phyloP scores from a whole-genome alignment of 2,113 vertebrate species.

The Eulemur macaco region DNA sequence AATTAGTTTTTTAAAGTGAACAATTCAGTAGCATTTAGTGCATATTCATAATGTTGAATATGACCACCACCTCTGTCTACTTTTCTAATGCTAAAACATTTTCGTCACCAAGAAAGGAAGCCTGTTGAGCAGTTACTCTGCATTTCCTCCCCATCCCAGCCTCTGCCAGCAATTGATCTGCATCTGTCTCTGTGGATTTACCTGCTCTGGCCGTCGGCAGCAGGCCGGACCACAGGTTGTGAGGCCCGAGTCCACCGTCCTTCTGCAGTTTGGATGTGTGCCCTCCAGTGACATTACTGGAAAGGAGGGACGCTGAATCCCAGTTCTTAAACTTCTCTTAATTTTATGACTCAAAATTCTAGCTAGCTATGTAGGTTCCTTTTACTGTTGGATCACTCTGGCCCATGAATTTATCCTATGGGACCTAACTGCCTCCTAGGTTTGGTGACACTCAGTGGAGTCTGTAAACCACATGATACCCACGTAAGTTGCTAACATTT shows the following conservation, averaged over 20 bases:
- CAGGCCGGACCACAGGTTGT: fast-evolving
- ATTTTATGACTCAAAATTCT: neutral
- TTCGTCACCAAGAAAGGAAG: neutral
- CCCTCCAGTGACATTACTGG: neutral
- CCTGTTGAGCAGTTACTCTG: too few relatives aligned
- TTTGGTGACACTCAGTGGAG: neutral
- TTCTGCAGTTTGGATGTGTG: neutral
- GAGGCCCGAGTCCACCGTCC: neutral
- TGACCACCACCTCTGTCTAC: neutral
- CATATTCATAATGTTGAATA: too few relatives aligned
- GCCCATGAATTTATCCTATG: neutral
- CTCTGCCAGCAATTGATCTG: neutral
- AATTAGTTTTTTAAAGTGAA: neutral
- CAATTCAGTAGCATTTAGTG: neutral
- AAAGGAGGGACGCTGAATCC: neutral
- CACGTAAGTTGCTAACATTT: neutral
- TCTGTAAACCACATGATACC: neutral
- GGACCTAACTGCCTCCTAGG: neutral
- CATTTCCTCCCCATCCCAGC: neutral
- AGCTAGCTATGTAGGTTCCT: neutral
- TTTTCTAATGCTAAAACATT: neutral
- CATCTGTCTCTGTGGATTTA: neutral
- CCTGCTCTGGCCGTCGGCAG: neutral
- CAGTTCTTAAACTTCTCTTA: neutral
- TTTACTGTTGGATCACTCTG: neutral